Evolutionary conservation across 2,888 invertebrate genomes (phyloP).

Genomic region (Acholoe squamosa): DNA sequence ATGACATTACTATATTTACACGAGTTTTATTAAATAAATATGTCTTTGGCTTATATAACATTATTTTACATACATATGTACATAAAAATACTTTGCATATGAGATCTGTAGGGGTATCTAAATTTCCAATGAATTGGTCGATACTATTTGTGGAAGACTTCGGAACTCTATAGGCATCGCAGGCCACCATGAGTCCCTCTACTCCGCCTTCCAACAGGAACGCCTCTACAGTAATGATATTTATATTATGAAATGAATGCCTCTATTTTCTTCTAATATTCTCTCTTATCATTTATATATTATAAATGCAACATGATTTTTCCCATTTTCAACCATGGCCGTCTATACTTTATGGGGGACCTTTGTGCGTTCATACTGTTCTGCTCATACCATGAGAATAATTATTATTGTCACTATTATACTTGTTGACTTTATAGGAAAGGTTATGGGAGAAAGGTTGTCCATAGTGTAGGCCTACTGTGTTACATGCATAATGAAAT

Average conservation of each 20-base stretch:
- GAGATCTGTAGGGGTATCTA: conserved; percentile 58
- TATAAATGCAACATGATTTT: conserved; percentile 45
- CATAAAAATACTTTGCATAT: conserved; percentile 64
- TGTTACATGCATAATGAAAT: not conserved
- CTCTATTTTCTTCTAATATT: not conserved
- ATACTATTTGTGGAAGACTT: conserved; percentile 47
- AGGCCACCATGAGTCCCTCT: not conserved
- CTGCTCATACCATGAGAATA: not conserved
- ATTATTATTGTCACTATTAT: no score
- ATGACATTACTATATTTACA: conserved; percentile 49
- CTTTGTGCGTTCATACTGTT: conserved; percentile 49
- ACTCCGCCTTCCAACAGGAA: not conserved
- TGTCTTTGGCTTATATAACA: conserved; percentile 63
- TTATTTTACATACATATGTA: conserved; percentile 62
- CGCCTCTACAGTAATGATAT: not conserved
- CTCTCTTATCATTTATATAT: not conserved
- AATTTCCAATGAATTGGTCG: conserved; percentile 55
- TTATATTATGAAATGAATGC: not conserved
- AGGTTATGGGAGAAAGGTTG: not conserved
- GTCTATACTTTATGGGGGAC: not conserved
- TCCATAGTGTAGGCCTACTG: not conserved
- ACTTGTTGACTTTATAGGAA: not conserved
- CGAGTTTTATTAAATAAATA: conserved; percentile 63
- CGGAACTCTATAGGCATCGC: not conserved
- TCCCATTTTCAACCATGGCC: not conserved